A percentile compares a stretch with the other conserved stretches of the same genome.
Conservation (phyloP, 2,797 vertebrate species). For the Tadarida brasiliensis region DNA sequence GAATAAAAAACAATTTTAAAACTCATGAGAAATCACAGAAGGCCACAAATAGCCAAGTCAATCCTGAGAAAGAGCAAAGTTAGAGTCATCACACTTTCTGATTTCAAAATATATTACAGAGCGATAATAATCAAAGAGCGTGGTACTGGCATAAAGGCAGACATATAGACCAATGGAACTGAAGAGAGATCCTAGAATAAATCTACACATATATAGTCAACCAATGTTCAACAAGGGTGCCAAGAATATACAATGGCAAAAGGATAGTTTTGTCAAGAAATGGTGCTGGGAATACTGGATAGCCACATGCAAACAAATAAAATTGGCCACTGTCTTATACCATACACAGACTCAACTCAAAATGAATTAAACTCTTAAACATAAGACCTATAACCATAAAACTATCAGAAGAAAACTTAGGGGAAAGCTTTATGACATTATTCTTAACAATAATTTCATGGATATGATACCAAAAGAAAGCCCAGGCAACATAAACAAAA, state of each 20-base stretch:
- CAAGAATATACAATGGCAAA: background rate
- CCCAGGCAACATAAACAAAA: background rate
- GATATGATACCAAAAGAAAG: background rate
- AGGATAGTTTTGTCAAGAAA: background rate
- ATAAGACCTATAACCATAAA: background rate
- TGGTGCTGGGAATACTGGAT: background rate
- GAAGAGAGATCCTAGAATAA: background rate
- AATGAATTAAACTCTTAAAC: background rate
- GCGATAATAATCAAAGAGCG: no score
- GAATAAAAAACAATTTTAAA: background rate
- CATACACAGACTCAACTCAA: no score
- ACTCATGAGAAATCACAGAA: background rate
- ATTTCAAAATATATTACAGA: no score
- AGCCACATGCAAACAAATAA: no score
- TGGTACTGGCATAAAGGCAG: no score
- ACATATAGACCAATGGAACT: no score
- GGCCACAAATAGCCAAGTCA: background rate
- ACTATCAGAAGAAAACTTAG: background rate
- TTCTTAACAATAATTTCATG: background rate
- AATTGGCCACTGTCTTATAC: no score
- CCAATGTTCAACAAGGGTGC: background rate
- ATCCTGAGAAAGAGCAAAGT: background rate
- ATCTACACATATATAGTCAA: background rate
- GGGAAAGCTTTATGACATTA: background rate
- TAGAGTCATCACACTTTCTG: background rate